Evolutionary conservation across 2,888 invertebrate species (phyloP), one percentile per base, ranked within the genome.

Genomic region (Cremastinae sp.): DNA sequence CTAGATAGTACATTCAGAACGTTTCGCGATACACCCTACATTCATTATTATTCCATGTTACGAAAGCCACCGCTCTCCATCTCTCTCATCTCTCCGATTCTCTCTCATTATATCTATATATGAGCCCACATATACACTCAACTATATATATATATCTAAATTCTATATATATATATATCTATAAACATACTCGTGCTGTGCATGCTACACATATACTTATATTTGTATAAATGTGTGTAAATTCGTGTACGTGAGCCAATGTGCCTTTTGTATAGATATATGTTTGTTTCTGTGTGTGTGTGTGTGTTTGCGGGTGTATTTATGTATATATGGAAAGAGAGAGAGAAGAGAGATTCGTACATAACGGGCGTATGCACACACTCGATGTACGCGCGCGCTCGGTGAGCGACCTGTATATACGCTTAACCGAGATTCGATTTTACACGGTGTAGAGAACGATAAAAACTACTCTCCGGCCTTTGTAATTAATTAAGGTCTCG

Each of bases 1-100:
- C 76, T 76, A 73, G 76, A 76, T 76, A 76, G 76, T 73, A 69
- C 76, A 73, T 76, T 76, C 76, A 65, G 69, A 70, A 76, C 76
- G 76, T 73, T 69, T 61, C 73, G 65, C 76, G 66, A 76, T 76
- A 76, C 73, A 76, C 64, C 76, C 72, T 53, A 59, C 73, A 61
- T 69, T 76, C 53, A 64, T 73, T 76, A 73, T 73, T 73, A 59
- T 59, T 68, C 54, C 74, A 73, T 70, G 69, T 70, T 70, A 43
- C 41, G 41, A 69, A 51, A 70, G 14, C 43, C 49, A 59, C 4
- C 47, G 58, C 5, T 16, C 47, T 38, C 2, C 28, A 4, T 1
- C 16, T 5, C 45, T 47, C 65, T n/a, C n/a, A n/a, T n/a, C n/a
- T n/a, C n/a, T n/a, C n/a, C n/a, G n/a, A n/a, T n/a, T n/a, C n/a